Evolutionary conservation across 2,888 invertebrate genomes (phyloP).

Genomic region (Digitonthophagus gazella): DNA sequence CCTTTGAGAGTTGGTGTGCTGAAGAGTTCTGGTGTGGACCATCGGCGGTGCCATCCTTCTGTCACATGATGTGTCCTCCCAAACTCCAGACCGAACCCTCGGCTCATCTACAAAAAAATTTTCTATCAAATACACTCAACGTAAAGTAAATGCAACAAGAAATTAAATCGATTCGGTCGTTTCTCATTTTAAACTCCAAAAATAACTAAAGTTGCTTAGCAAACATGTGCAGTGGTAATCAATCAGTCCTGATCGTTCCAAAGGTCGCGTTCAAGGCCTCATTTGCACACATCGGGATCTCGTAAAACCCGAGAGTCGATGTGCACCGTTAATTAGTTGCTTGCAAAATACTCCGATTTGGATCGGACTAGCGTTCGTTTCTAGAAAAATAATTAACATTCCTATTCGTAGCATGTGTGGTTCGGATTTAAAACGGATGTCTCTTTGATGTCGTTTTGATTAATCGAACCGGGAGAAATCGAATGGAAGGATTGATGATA

Average conservation of each 20-base stretch:
- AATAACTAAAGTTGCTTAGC: not conserved
- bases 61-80: constrained; percentile 68
- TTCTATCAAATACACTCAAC: too few relatives aligned
- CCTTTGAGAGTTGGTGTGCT: constrained; percentile 48
- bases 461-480: not conserved
- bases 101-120: constrained; percentile 70
- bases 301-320: not conserved
- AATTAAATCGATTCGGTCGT: not conserved
- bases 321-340: not conserved
- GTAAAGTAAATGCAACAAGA: constrained; percentile 12
- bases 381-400: too few relatives aligned
- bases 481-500: not conserved
- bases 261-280: not conserved
- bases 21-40: constrained; percentile 54
- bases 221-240: not conserved
- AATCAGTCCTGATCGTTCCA: not conserved
- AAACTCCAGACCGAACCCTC: constrained; percentile 71
- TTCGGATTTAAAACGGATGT: too few relatives aligned
- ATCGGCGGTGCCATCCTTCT: constrained; percentile 52
- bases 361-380: too few relatives aligned
- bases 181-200: not conserved
- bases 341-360: not conserved
- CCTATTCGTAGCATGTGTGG: too few relatives aligned
- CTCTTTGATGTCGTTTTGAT: not conserved
- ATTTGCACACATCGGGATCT: not conserved